Base-by-base conservation (phyloP, 2,888 invertebrate species). In the Rotaria magnacalcarata region DNA sequence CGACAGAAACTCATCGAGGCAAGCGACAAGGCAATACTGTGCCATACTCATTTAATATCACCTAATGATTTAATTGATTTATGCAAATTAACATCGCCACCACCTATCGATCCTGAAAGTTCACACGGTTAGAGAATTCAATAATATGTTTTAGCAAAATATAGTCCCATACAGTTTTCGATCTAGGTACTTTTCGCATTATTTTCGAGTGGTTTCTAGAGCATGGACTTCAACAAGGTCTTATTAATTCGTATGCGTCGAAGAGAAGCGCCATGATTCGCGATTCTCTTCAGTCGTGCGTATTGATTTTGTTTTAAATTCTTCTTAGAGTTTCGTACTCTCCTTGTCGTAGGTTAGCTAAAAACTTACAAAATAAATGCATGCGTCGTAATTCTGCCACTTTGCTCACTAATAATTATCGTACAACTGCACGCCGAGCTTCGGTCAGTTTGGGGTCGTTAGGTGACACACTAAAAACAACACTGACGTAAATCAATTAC, bases 161-260 rank as follows among this genome's bases (percentile, higher is more conserved):
- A 10, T 11, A n/a, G n/a, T 60, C 41, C 47, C 6, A 41, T 75
- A 19, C 16, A 75, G 74, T 21, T 6, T 34, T 43, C 16, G 74
- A 41, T 19, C 21, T 75, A 34, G 16, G 43, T 6, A 19, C 3
- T 21, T 75, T 41, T 41, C 74, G 74, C 10, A 75, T 43, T 41
- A 75, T 75, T 16, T 41, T 75, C 41, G 74, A 75, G 19, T 75
- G 74, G 74, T 75, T 75, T 75, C 19, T 6, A 75, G 43, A 75
- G 41, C 34, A 41, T 41, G 74, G 74, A 41, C 41, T 41, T 75
- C 74, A 43, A 21, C 41, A 41, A 75, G 74, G 41, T 41, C 43
- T 75, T 16, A 4, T 75, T 41, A 34, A 41, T 75, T 19, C 8
- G 3, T 75, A 75, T 75, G 74, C 74, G 4, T 34, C 34, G 7